Percentiles rank a stretch among this genome's conserved stretches.
These are phyloP conservation scores for Motacilla alba DNA, from an alignment of 2,113 vertebrate genomes.

Conservation along the genomic window DNA sequence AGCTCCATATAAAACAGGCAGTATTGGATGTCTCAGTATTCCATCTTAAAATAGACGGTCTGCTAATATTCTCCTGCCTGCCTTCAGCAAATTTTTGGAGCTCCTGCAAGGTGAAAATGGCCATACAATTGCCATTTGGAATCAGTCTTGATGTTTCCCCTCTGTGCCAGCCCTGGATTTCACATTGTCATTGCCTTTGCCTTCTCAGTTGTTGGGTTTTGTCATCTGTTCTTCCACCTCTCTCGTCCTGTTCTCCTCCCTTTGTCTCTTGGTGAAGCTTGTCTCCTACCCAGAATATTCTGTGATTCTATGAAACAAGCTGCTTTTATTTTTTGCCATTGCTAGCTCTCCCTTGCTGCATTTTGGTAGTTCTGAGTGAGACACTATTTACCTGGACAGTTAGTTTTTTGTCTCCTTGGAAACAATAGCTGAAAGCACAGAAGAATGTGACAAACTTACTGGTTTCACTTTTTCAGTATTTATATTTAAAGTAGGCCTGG, in stretches of 20 bases:
- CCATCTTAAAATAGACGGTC: background rate
- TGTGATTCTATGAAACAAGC: background rate
- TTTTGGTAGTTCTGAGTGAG: background rate
- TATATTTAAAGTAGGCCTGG: background rate
- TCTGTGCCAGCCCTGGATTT: background rate
- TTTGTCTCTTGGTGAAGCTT: background rate
- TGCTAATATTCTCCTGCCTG: background rate
- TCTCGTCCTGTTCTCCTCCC: background rate
- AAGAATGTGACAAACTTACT: background rate
- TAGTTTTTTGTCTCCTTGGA: background rate
- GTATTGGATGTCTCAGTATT: background rate
- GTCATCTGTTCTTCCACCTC: background rate
- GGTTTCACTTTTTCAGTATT: background rate
- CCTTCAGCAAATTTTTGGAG: background rate
- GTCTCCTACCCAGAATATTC: background rate
- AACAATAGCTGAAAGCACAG: background rate
- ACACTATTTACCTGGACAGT: background rate
- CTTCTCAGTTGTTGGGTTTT: background rate
- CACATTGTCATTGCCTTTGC: rapidly evolving
- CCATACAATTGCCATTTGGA: too few species aligned
- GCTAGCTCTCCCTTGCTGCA: background rate
- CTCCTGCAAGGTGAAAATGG: too few species aligned
- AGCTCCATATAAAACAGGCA: background rate
- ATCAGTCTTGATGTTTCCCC: background rate
- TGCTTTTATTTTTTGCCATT: background rate